Evolutionary conservation across 2,113 vertebrate species (phyloP).

Genomic region (Oreochromis tanganicae): DNA sequence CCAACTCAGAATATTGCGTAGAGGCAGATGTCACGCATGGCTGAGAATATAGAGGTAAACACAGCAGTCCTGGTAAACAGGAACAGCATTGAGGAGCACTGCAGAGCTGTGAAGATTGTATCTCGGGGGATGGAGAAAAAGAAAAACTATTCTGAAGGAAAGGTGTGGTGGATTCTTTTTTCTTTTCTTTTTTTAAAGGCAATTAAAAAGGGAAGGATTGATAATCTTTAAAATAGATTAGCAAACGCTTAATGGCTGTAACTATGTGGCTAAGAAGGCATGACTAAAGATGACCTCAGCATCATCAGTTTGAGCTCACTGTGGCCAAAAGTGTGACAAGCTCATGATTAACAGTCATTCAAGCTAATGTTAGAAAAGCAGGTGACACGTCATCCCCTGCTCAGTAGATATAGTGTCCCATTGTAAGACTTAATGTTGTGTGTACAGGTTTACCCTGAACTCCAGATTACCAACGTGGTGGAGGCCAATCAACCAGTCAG

Average conservation of each 20-base stretch:
- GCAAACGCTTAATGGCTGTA: neutral
- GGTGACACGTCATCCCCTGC: neutral
- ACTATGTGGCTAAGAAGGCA: neutral
- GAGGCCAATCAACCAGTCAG: constrained; percentile 96
- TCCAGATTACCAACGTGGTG: constrained; percentile 97
- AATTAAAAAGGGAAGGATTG: neutral
- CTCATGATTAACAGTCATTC: neutral
- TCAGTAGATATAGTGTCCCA: neutral
- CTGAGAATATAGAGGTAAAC: constrained; percentile 9
- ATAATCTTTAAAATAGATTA: neutral
- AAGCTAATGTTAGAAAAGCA: neutral
- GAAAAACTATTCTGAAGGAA: neutral
- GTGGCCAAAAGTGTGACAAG: neutral
- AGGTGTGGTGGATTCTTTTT: neutral
- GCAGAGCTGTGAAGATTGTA: neutral
- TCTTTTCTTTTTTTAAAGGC: neutral
- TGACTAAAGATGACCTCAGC: neutral
- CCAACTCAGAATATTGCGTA: neutral
- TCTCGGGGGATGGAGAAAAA: neutral
- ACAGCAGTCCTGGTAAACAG: neutral
- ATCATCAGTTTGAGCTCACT: neutral
- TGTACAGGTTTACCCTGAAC: constrained; percentile 88
- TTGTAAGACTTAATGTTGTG: neutral
- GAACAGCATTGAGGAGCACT: neutral
- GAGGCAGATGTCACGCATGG: constrained; percentile 25